These are phyloP conservation scores for Agrotis exclamationis DNA, from an alignment of 2,888 invertebrate species.

Conservation along the genomic window DNA sequence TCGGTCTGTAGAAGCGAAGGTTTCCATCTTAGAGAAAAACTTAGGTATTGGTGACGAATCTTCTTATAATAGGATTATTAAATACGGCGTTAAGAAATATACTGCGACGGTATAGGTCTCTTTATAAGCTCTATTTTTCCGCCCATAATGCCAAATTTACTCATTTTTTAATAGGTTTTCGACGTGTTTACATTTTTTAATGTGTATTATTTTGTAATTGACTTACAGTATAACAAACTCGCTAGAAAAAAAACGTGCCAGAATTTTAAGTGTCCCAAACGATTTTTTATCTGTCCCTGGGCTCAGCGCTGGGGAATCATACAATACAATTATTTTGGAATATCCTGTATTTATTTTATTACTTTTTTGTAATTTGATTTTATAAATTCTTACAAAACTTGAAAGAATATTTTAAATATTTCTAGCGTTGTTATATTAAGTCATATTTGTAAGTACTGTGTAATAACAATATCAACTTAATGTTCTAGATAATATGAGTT, in stretches of 20 bases:
- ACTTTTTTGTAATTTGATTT: no score
- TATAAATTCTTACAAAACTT: background rate
- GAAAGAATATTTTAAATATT: conserved; percentile 3
- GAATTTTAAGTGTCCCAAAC: background rate
- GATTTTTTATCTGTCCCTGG: background rate
- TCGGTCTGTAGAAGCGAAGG: background rate
- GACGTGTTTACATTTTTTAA: conserved; percentile 41
- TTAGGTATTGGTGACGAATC: background rate
- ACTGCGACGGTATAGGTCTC: conserved; percentile 1
- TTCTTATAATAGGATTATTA: conserved; percentile 12
- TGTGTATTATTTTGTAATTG: conserved; percentile 13
- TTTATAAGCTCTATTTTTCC: conserved; percentile 26
- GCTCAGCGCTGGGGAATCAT: no score
- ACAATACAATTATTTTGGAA: background rate
- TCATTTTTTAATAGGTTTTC: conserved; percentile 59
- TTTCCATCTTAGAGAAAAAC: background rate
- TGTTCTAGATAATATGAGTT: conserved; percentile 66
- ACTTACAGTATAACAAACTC: conserved; percentile 6
- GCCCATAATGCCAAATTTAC: conserved; percentile 66
- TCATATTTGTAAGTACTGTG: conserved; percentile 13
- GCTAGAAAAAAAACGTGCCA: conserved; percentile 1
- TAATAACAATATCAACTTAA: conserved; percentile 60
- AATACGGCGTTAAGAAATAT: conserved; percentile 3
- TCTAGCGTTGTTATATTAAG: conserved; percentile 15
- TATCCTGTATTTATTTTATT: background rate